Evolutionary conservation across 2,113 vertebrate genomes (phyloP), one percentile per base, ranked within the genome.

Genomic region (Sterrhoptilus dennistouni): DNA sequence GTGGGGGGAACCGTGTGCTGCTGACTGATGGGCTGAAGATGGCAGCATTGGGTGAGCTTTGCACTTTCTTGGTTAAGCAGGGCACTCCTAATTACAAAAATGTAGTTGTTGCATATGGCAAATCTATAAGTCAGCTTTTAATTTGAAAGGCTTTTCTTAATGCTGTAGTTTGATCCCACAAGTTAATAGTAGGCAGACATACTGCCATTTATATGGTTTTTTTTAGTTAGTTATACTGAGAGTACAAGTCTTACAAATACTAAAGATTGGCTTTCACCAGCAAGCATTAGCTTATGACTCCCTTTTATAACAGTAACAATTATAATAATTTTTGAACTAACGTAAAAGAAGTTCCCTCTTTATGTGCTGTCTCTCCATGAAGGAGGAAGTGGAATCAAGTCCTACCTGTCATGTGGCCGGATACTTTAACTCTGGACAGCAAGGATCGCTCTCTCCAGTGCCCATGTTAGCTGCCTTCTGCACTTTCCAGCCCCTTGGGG

Each of bases 31-130:
- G 89, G 44, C 98, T 97, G 98, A 97, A 98, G 98, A 96, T 98
- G 98, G 98, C 98, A 98, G 98, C 97, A 98, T 98, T 98, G 98
- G 88, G 98, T 60, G 96, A 90, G 89, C 93, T 97, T 96, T 47
- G 57, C 63, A 21, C 89, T 88, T 90, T 74, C 63, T 93, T 52
- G 18, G 89, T 66, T 20, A 27, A 47, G 45, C 31, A 57, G 61
- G 78, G 42, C 35, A 53, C 25, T 80, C 72, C 65, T 35, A 76
- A 70, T 14, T 14, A 27, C 29, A 65, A 59, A 56, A 56, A 20
- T 22, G 35, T 45, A 61, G 82, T 63, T 89, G 5, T 25, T 40
- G 64, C 68, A 27, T 66, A 20, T 40, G 35, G 83, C 42, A 28
- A 86, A 94, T 95, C 42, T 87, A 94, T 95, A 70, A 94, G 95